These are phyloP conservation scores for Manacus vitellinus DNA, from an alignment of 2,113 vertebrate genomes.

Conservation along the genomic window DNA sequence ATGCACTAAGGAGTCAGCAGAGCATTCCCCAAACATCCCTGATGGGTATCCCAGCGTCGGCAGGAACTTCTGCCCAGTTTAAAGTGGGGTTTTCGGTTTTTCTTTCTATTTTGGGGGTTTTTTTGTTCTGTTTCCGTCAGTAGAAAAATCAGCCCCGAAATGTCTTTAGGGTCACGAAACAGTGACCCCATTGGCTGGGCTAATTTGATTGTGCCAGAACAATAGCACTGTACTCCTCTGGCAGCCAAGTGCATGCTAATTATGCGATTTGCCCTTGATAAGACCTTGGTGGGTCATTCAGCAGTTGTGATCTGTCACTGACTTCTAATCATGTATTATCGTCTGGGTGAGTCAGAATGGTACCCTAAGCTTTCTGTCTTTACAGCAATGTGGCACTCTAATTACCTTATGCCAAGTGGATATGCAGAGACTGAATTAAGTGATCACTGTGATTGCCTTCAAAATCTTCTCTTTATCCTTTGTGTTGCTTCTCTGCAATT, in stretches of 20 bases:
- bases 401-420: slow-evolving; percentile 90
- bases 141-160: slow-evolving; percentile 71
- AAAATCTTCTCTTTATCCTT: slow-evolving; percentile 85
- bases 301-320: slow-evolving; percentile 97
- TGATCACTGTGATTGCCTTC: slow-evolving; percentile 86
- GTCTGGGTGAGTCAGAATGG: slow-evolving; percentile 89
- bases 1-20: slow-evolving; percentile 57
- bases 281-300: slow-evolving; percentile 96
- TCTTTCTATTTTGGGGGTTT: not conserved
- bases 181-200: slow-evolving; percentile 89
- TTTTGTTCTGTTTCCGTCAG: not conserved
- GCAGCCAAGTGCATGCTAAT: slow-evolving; percentile 95
- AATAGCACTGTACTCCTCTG: slow-evolving; percentile 86
- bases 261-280: slow-evolving; percentile 91
- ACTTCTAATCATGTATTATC: slow-evolving; percentile 99
- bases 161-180: slow-evolving; percentile 86
- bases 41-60: not conserved
- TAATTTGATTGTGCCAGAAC: slow-evolving; percentile 97
- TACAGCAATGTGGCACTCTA: slow-evolving; percentile 85
- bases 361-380: slow-evolving; percentile 86
- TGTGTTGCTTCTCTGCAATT: slow-evolving; percentile 83
- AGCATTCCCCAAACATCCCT: slow-evolving; percentile 46
- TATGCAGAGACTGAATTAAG: slow-evolving; percentile 87
- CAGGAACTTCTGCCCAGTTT: slow-evolving; percentile 28
- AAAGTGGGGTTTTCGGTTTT: not conserved